Base-by-base conservation (phyloP, 2,888 invertebrate species). In the Drosophila subquinaria region DNA sequence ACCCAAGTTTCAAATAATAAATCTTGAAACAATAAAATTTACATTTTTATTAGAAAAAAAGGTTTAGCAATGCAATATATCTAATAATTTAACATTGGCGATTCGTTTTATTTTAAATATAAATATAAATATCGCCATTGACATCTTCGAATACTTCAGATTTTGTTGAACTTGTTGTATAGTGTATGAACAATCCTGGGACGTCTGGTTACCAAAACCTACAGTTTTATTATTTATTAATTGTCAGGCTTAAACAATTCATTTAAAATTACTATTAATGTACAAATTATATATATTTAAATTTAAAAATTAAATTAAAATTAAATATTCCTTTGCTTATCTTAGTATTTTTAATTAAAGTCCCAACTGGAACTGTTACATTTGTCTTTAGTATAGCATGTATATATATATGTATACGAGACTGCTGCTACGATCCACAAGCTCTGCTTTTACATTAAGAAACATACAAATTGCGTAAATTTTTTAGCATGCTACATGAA, bases 21-120 rank as follows among this genome's bases (percentile, higher is more conserved):
- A 86, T 88, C 87, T 86, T 57, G 57, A 62, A 74, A 81, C 72
- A 88, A 79, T 88, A 81, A 86, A 88, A 88, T 86, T 86, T 88
- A 83, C 87, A 86, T 88, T 83, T 86, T 86, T 81, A 86, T 86
- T 55, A 59, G 45, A 13, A 35, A 68, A 1, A 8, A 60, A 61
- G 56, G 51, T 69, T 63, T 23, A 56, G 55, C 73, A 77, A 63
- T 82, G 75, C 75, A 81, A 82, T 77, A 78, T 73, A 64, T 17
- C 17, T 59, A 64, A 61, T 68, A 64, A 71, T 57, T 71, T 48
- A 47, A 60, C 69, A 57, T 36, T 52, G n/a, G 15, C 6, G 27
- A 27, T 27, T 27, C 27, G 5, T 27, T 27, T 27, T 5, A 27
- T 0, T 27, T 4, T 6, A 5, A 27, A 6, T 27, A 27, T 27